Percentiles rank a stretch among this genome's conserved stretches.
These are phyloP conservation scores for Cranoglanis bouderius DNA, from an alignment of 2,113 vertebrate genomes.

Conservation along the genomic window DNA sequence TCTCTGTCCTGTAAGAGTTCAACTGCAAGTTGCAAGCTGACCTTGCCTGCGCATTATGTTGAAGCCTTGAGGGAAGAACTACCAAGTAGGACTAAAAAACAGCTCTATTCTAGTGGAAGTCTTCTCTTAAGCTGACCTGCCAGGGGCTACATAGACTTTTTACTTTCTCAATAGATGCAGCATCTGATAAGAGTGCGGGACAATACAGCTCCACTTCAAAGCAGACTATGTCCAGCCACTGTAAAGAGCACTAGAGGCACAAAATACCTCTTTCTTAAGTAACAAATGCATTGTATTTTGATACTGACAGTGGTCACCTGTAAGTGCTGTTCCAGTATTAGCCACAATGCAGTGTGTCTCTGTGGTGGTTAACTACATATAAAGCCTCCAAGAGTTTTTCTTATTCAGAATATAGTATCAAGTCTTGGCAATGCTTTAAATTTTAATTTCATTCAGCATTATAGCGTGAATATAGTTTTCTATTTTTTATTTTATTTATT, in stretches of 20 bases:
- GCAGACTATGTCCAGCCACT: conserved; percentile 23
- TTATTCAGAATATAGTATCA: neutral
- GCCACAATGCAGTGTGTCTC: conserved; percentile 8
- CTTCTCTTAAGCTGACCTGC: conserved; percentile 13
- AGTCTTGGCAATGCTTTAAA: neutral
- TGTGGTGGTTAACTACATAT: neutral
- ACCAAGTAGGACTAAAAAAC: conserved; percentile 22
- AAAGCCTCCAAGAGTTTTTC: neutral
- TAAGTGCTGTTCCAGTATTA: conserved; percentile 35
- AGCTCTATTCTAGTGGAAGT: neutral
- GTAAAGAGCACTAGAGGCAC: conserved; percentile 41
- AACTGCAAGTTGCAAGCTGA: neutral
- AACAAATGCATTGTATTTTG: conserved; percentile 11
- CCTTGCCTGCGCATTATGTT: neutral
- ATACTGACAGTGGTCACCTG: neutral
- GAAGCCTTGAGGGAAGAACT: conserved; percentile 4
- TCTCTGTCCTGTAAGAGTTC: neutral
- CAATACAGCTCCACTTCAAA: conserved; percentile 48
- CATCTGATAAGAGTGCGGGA: conserved; percentile 28
- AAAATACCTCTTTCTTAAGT: conserved; percentile 10
- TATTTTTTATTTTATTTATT: neutral
- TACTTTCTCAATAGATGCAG: conserved; percentile 43
- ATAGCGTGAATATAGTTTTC: neutral
- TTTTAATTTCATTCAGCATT: neutral
- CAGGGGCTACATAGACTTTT: conserved; percentile 39